Evolutionary conservation across 2,888 invertebrate genomes (phyloP), one percentile per base, ranked within the genome.

Genomic region (Drosophila basisetae): DNA sequence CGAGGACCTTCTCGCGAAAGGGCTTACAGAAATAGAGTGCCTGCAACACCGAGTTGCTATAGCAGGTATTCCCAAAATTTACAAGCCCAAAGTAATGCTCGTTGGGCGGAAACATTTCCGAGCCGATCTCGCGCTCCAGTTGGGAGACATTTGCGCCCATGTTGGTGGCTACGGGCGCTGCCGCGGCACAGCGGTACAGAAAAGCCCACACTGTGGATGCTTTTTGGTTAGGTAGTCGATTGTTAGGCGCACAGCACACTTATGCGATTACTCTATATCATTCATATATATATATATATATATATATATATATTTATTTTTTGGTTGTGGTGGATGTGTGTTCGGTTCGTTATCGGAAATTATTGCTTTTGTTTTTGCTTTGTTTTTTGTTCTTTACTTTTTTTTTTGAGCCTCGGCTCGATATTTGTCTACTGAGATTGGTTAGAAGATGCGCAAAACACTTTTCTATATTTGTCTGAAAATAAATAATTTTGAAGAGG

Each of bases 1-100:
- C 99, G 78, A 99, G 95, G 62, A 99, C 99, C 94, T 98, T 99
- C 92, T 99, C 99, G 93, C 99, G 96, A 93, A 99, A 99, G 72
- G 99, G 99, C 92, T 98, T 97, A 94, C 99, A 99, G 94, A 99
- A 99, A 94, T 99, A 99, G 80, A 99, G 95, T 37, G 99, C 99
- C 95, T 99, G 99, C 81, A 99, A 95, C 85, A 99, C 99, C 53
- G 99, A 99, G 94, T 99, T 99, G 94, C 99, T 99, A 94, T 99
- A 99, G 94, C 99, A 99, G 37, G 99, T 99, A 94, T 99, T 99
- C 85, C 99, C 99, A 95, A 99, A 99, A 95, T 99, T 99, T 82
- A 99, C 99, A 94, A 99, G 96, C 92, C 99, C 99, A 95, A 99
- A 99, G 94, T 99, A 99, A 94, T 99, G 99, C 94, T 99, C 99